These are phyloP conservation scores for Cherax quadricarinatus DNA, from an alignment of 1,140 invertebrate genomes.

Conservation along the genomic window DNA sequence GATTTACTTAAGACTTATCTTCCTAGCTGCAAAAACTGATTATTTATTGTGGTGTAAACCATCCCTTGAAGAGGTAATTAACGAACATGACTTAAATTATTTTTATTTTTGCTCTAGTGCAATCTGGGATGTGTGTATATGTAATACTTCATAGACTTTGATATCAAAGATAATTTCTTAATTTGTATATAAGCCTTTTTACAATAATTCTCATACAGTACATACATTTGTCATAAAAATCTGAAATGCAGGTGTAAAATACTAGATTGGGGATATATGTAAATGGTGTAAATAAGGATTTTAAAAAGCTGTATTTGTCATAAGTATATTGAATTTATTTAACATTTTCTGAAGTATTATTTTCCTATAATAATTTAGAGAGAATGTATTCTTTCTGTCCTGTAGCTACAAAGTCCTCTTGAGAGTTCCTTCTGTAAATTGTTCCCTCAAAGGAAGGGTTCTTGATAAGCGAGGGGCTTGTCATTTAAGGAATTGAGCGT, in stretches of 20 bases:
- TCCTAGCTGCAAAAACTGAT: neutral
- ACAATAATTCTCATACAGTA: neutral
- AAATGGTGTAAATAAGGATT: conserved; percentile 18
- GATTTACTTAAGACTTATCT: neutral
- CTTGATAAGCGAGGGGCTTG: no score
- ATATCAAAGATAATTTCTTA: neutral
- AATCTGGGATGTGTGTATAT: no score
- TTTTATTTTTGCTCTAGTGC: neutral
- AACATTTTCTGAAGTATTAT: neutral
- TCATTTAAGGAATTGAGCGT: no score
- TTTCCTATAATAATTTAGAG: neutral
- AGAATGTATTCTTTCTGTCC: no score
- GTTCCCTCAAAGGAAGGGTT: no score
- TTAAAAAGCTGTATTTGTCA: conserved; percentile 2
- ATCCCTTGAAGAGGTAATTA: neutral
- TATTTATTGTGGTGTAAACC: neutral
- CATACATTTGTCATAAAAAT: neutral
- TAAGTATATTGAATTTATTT: conserved; percentile 9
- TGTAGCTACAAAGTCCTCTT: no score
- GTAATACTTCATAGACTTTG: neutral
- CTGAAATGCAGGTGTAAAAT: neutral
- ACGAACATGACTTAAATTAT: neutral
- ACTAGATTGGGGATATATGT: neutral
- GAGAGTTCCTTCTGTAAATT: no score
- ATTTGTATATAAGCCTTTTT: neutral